Conservation (phyloP, 2,888 invertebrate species). For the Sphecodes monilicornis region DNA sequence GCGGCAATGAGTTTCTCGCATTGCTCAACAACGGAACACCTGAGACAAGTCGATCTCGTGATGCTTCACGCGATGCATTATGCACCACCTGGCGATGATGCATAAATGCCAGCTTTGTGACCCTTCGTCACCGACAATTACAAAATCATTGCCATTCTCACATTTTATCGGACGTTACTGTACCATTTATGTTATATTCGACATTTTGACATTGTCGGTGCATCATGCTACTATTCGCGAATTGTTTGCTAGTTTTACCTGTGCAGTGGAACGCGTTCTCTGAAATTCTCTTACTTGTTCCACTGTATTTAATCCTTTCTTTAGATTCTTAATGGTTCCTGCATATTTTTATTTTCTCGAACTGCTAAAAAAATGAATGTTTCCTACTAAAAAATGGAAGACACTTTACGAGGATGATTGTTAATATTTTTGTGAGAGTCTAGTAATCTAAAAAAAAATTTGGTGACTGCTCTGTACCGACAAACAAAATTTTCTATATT, state of each 20-base stretch:
- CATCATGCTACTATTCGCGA: not conserved
- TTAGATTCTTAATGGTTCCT: too few relatives aligned
- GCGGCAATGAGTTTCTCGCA: not conserved
- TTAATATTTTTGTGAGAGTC: not conserved
- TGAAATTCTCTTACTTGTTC: not conserved
- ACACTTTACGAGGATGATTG: too few relatives aligned
- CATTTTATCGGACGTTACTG: not conserved
- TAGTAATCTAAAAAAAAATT: not conserved
- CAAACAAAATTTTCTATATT: not conserved
- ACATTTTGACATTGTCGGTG: not conserved
- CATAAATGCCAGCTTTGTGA: not conserved
- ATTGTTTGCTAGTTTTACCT: not conserved
- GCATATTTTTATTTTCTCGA: not conserved
- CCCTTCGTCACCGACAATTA: not conserved
- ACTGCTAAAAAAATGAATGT: not conserved
- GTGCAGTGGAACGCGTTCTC: not conserved
- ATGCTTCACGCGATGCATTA: constrained; percentile 41
- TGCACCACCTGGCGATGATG: constrained; percentile 28
- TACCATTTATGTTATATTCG: not conserved
- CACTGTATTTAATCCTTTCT: not conserved
- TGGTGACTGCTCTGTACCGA: not conserved
- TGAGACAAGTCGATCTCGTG: constrained; percentile 42
- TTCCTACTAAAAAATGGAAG: too few relatives aligned
- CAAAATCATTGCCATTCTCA: constrained; percentile 13
- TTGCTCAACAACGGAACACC: constrained; percentile 23